Conservation (phyloP, 2,797 vertebrate genomes). For the Microtus californicus region DNA sequence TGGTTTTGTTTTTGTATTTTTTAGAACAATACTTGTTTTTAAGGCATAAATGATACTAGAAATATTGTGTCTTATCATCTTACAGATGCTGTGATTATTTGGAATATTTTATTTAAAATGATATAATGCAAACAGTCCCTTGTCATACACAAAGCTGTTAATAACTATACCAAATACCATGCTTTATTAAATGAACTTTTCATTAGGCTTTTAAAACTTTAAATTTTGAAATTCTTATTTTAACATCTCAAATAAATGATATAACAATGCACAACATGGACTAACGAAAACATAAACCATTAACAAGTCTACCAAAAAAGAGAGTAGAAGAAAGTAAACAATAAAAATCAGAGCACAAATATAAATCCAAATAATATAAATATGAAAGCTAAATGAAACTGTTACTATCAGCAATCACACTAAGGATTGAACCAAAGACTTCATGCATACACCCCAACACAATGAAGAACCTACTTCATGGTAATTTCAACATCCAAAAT, state of each 20-base stretch:
- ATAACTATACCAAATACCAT: not conserved
- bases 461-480: not conserved
- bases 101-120: not conserved
- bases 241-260: not conserved
- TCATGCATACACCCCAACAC: not conserved
- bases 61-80: not conserved
- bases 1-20: not conserved
- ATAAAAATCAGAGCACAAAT: not conserved
- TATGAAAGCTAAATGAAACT: not conserved
- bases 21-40: not conserved
- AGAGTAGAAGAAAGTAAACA: not conserved
- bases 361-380: not conserved
- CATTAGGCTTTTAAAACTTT: not conserved
- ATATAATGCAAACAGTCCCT: not conserved
- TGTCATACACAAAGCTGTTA: not conserved
- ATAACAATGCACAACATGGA: not conserved
- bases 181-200: not conserved
- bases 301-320: not conserved
- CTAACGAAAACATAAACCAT: not conserved
- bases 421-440: not conserved
- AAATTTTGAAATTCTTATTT: not conserved
- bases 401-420: not conserved
- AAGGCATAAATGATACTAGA: not conserved
- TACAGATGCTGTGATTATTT: conserved; percentile 1
- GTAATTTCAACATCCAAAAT: not conserved